phyloP scores from a whole-genome alignment of 1,140 invertebrate species.

The Capitella teleta region DNA sequence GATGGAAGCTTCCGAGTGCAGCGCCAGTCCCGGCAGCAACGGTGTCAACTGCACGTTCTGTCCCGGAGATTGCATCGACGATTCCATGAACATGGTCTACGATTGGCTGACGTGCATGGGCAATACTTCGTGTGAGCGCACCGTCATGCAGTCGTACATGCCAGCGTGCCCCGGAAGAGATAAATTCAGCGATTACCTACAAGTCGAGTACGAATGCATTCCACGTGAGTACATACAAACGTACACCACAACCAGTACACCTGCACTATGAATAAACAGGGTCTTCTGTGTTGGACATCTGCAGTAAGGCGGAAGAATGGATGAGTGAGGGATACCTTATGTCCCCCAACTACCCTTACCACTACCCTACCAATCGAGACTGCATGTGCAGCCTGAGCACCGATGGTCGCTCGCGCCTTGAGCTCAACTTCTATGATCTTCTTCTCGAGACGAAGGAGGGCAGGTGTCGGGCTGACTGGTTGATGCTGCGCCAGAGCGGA shows the following conservation, averaged over 20 bases:
- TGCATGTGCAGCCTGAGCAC: constrained; percentile 5
- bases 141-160: constrained; percentile 13
- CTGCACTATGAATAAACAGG: no score
- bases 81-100: constrained; percentile 11
- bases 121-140: constrained; percentile 6
- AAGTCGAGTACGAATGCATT: constrained; percentile 11
- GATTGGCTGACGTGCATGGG: constrained; percentile 11
- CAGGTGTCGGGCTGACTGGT: constrained; percentile 9
- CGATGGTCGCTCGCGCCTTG: neutral
- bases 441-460: constrained; percentile 9
- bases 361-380: constrained; percentile 7
- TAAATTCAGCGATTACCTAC: constrained; percentile 12
- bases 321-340: constrained; percentile 5
- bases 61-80: constrained; percentile 9
- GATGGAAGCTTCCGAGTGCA: neutral
- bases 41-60: constrained; percentile 10
- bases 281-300: constrained; percentile 7
- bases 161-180: constrained; percentile 6
- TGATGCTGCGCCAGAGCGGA: constrained; percentile 10
- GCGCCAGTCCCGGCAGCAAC: neutral
- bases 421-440: constrained; percentile 11
- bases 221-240: constrained; percentile 7
- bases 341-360: constrained; percentile 8
- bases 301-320: neutral
- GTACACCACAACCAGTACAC: neutral